Percentiles rank a stretch among this genome's conserved stretches.
These are phyloP conservation scores for Macropodus opercularis DNA, from an alignment of 2,797 vertebrate species.

Conservation along the genomic window DNA sequence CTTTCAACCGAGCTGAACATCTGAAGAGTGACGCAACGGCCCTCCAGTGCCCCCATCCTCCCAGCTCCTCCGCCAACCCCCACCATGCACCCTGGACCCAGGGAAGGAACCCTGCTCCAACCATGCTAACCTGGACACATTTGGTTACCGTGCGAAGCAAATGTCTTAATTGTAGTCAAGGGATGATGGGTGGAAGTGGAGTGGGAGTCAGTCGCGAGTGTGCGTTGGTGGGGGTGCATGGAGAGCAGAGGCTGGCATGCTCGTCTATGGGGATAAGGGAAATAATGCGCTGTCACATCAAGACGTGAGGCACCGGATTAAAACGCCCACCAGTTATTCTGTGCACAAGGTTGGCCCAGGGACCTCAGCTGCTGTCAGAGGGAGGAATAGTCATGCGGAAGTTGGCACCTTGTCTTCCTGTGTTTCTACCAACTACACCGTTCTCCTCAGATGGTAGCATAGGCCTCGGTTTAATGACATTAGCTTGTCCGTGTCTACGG, in stretches of 20 bases:
- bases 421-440: not conserved
- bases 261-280: constrained; percentile 7
- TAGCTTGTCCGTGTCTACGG: no score
- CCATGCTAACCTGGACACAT: constrained; percentile 50
- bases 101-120: constrained; percentile 9
- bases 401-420: not conserved
- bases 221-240: not conserved
- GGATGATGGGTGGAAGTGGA: constrained; percentile 6
- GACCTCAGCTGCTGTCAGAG: not conserved
- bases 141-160: constrained; percentile 46
- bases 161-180: constrained; percentile 46
- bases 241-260: not conserved
- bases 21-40: not conserved
- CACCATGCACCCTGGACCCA: not conserved
- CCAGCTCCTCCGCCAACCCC: no score
- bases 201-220: no score
- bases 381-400: not conserved
- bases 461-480: not conserved
- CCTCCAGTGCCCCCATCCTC: not conserved
- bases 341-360: constrained; percentile 10
- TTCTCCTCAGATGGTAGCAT: not conserved
- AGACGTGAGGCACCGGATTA: constrained; percentile 15
- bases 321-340: constrained; percentile 20
- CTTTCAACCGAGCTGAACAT: constrained; percentile 13
- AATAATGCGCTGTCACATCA: constrained; percentile 25